phyloP scores from a whole-genome alignment of 2,113 vertebrate species.

The Otus sunia region DNA sequence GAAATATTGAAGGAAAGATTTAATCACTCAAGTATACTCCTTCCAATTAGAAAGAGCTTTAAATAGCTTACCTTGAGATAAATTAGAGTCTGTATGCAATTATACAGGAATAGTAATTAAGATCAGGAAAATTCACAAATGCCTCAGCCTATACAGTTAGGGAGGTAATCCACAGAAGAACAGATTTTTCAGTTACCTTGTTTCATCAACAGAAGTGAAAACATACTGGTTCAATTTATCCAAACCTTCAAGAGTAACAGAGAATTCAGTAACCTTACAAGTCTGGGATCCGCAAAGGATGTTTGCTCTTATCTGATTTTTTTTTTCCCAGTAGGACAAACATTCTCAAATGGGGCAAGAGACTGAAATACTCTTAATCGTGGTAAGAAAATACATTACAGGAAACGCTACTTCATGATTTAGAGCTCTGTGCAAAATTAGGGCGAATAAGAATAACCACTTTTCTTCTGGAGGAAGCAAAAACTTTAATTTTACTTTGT shows the following conservation, averaged over 20 bases:
- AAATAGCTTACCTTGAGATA: constrained; percentile 67
- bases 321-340: not conserved
- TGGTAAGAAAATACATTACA: not conserved
- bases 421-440: not conserved
- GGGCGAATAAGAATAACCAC: not conserved
- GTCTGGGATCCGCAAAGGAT: not conserved
- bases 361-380: not conserved
- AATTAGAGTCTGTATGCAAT: constrained; percentile 54
- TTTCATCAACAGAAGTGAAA: not conserved
- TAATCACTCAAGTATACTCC: constrained; percentile 59
- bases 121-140: constrained; percentile 43
- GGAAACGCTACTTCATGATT: not conserved
- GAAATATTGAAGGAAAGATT: constrained; percentile 65
- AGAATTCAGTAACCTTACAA: not conserved
- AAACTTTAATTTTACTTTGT: not conserved
- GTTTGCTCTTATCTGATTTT: not conserved
- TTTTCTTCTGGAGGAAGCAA: not conserved
- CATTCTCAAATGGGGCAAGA: not conserved
- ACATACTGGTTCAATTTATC: not conserved
- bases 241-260: not conserved
- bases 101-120: constrained; percentile 62
- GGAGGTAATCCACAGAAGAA: not conserved
- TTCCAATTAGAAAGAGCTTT: constrained; percentile 64
- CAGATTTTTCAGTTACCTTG: not conserved
- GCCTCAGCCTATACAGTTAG: constrained; percentile 1